Evolutionary conservation across 2,797 vertebrate genomes (phyloP).

Genomic region (Borostomias antarcticus): DNA sequence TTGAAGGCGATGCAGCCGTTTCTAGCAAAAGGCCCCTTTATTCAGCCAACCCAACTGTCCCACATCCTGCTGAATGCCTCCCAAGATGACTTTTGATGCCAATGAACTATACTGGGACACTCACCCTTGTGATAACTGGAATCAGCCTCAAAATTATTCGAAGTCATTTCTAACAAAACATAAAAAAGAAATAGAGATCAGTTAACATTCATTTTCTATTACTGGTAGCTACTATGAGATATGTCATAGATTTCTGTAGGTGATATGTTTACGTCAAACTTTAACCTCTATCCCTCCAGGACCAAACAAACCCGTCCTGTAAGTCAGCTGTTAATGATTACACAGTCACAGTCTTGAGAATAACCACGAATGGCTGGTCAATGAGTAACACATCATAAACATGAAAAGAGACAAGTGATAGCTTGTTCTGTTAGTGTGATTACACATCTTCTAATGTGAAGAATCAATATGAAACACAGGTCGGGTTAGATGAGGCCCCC

Average conservation of each 20-base stretch:
- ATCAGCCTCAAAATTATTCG: no score
- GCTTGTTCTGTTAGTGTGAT: constrained; percentile 48
- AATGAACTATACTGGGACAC: no score
- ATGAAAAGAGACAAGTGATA: constrained; percentile 51
- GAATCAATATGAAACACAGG: no score
- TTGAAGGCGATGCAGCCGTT: no score
- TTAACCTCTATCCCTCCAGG: constrained; percentile 21
- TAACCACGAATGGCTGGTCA: constrained; percentile 46
- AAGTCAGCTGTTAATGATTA: constrained; percentile 39
- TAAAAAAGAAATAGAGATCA: no score
- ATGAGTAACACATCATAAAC: constrained; percentile 66
- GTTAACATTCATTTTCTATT: not conserved
- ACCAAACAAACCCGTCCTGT: constrained; percentile 41
- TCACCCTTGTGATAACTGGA: no score
- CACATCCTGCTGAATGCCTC: no score
- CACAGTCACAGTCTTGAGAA: constrained; percentile 25
- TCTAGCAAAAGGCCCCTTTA: no score
- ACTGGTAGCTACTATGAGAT: not conserved
- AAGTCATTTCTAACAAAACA: no score
- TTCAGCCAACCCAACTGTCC: no score
- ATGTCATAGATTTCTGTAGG: not conserved
- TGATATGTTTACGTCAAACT: constrained; percentile 12
- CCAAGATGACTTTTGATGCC: no score
- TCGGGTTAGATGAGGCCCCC: no score
- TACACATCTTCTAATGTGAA: not conserved